Base-by-base conservation (phyloP, 2,888 invertebrate genomes). In the Plagiodera versicolora region DNA sequence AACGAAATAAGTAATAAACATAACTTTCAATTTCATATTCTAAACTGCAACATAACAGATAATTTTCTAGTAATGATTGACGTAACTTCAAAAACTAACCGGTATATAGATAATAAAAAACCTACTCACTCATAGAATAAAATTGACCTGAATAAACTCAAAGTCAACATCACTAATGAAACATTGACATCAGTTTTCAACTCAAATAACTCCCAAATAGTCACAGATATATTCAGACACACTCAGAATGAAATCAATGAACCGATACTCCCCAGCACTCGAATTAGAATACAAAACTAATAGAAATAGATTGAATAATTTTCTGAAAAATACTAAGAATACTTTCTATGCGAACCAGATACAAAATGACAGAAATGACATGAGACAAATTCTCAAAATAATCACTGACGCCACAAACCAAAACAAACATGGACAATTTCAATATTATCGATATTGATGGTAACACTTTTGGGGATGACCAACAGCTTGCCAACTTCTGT, bases 211-310 rank as follows among this genome's bases (percentile, higher is more conserved):
- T n/a, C 44, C 44, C 16, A 44, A 44, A 44, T 44, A 44, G 44
- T 11, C n/a, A n/a, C n/a, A n/a, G 32, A 32, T 32, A 32, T 32
- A 32, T 32, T 32, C 10, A 24, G 48, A 49, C 24, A 20, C 9
- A 3, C 48, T 49, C 24, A 24, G 24, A 49, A 20, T 14, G 6
- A 20, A 49, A 24, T 20, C 24, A 20, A 49, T 49, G 5, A 49
- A 49, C 20, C 20, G 24, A 24, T 49, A 49, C 24, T 49, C 48
- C 20, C 48, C 3, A 18, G 48, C 20, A 6, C 16, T 49, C 11
- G 48, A 49, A 24, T 14, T 18, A 10, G 48, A 49, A 49, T 49
- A 49, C 24, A 49, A 24, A 49, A 49, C 20, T 5, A n/a, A 49
- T 24, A 49, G 48, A 20, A 49, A 49, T 49, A 49, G 9, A 9